A percentile compares a stretch with the other conserved stretches of the same genome.
These are phyloP conservation scores for Phaethon lepturus DNA, from an alignment of 2,113 vertebrate genomes.

Conservation along the genomic window DNA sequence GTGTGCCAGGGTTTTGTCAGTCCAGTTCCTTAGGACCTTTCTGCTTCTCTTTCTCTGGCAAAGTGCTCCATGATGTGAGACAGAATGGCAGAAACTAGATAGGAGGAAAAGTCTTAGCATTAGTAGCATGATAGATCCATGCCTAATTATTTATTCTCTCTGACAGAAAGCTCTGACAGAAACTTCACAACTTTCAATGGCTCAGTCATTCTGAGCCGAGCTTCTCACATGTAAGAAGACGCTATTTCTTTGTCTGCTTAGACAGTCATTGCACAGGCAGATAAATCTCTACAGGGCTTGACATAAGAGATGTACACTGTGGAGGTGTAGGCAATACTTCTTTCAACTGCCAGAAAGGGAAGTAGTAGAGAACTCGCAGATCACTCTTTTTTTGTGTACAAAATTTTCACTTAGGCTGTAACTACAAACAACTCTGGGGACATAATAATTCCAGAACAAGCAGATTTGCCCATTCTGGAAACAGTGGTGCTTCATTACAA, in stretches of 20 bases:
- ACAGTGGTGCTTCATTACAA: not conserved
- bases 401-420: not conserved
- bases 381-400: not conserved
- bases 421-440: not conserved
- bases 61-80: not conserved
- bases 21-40: not conserved
- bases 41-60: not conserved
- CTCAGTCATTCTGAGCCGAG: not conserved
- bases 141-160: not conserved
- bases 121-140: not conserved
- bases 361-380: not conserved
- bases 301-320: not conserved
- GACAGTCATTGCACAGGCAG: not conserved
- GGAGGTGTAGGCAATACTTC: not conserved
- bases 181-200: not conserved
- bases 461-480: not conserved
- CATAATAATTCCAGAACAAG: not conserved
- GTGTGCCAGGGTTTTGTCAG: not conserved
- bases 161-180: not conserved
- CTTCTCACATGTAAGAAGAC: not conserved
- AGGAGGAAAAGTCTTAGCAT: not conserved
- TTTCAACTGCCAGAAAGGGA: not conserved
- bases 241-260: not conserved
- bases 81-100: not conserved
- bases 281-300: not conserved